Conservation (phyloP, 2,113 vertebrate species). For the Cephalopterus ornatus region DNA sequence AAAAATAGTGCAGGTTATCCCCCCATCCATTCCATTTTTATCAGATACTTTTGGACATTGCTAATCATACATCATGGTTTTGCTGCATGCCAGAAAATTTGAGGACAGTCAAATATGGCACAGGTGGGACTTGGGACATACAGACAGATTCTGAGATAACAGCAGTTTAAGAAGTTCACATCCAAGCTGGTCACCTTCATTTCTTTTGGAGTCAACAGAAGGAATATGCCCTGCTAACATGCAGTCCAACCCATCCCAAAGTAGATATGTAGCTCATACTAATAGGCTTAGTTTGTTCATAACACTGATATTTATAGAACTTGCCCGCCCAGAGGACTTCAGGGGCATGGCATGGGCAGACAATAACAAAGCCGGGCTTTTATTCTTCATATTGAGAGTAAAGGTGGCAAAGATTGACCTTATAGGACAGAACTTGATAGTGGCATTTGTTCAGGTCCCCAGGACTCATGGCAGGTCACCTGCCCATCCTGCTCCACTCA, state of each 20-base stretch:
- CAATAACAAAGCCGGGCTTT: not conserved
- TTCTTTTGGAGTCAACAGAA: not conserved
- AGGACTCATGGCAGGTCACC: not conserved
- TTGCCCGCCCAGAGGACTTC: not conserved
- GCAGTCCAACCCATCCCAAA: not conserved
- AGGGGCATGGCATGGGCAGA: not conserved
- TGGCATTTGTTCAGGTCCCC: not conserved
- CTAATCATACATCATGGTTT: not conserved
- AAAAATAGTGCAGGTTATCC: not conserved
- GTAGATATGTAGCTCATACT: not conserved
- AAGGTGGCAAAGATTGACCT: not conserved
- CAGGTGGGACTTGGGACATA: not conserved
- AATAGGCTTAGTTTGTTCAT: not conserved
- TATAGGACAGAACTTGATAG: not conserved
- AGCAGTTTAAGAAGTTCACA: not conserved
- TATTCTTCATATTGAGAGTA: not conserved
- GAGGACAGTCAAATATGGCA: not conserved
- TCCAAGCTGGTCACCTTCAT: accelerated
- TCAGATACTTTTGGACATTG: not conserved
- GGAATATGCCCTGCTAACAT: not conserved
- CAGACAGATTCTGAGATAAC: accelerated
- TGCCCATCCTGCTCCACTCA: accelerated
- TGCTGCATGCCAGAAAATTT: not conserved
- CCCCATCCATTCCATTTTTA: not conserved
- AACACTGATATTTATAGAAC: not conserved